Conservation (phyloP, 1,140 invertebrate genomes). For the Nixonia krombeini region DNA sequence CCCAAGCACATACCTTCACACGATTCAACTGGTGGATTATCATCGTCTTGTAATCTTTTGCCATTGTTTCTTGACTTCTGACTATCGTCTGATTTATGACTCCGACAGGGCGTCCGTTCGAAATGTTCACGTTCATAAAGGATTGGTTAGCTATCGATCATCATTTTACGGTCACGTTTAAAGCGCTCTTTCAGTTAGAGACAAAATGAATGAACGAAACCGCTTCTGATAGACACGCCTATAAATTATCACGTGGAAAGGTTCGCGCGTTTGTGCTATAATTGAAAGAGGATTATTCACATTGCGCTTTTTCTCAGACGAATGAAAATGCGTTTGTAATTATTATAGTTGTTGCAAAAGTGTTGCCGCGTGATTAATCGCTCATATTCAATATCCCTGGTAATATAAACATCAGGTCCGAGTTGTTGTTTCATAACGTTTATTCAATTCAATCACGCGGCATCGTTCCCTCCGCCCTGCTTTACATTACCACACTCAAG, state of each 20-base stretch:
- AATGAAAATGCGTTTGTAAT: too few species aligned
- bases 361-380: too few species aligned
- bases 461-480: too few species aligned
- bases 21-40: slow-evolving; percentile 16
- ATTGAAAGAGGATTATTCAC: too few species aligned
- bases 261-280: background rate
- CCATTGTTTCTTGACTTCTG: slow-evolving; percentile 40
- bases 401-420: too few species aligned
- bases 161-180: slow-evolving; percentile 34
- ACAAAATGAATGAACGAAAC: slow-evolving; percentile 5
- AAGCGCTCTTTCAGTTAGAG: background rate
- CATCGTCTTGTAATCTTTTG: slow-evolving; percentile 39
- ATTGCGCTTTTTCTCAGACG: too few species aligned
- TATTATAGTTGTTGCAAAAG: too few species aligned
- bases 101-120: slow-evolving; percentile 21
- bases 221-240: slow-evolving; percentile 12
- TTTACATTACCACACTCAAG: too few species aligned
- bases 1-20: slow-evolving; percentile 4
- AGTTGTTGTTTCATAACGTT: too few species aligned
- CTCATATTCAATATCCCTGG: too few species aligned
- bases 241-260: slow-evolving; percentile 2
- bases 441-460: too few species aligned
- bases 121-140: slow-evolving; percentile 24
- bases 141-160: slow-evolving; percentile 44
- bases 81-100: slow-evolving; percentile 48